Percentiles rank a stretch among this genome's conserved stretches.
These are phyloP conservation scores for Scrobipalpa costella DNA, from an alignment of 2,888 invertebrate genomes.

Conservation along the genomic window DNA sequence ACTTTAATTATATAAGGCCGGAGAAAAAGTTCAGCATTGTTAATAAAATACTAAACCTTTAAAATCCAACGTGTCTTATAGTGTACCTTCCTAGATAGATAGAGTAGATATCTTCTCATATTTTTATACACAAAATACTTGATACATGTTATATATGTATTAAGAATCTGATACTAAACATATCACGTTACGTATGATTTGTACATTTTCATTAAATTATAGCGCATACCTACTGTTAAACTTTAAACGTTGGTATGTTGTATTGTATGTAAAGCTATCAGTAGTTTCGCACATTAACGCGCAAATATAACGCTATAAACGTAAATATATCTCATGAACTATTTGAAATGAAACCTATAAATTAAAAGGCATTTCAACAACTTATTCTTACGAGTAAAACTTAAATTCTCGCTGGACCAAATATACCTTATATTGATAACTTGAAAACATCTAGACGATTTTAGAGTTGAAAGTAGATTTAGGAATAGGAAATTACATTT, in stretches of 20 bases:
- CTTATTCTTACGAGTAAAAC: not conserved
- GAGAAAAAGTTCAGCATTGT: slow-evolving; percentile 77
- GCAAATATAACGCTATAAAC: slow-evolving; percentile 14
- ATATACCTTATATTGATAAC: slow-evolving; percentile 19
- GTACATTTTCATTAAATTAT: slow-evolving; percentile 29
- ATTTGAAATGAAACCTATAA: not conserved
- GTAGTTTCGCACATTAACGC: not conserved
- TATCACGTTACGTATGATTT: slow-evolving; percentile 46
- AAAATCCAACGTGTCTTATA: slow-evolving; percentile 72
- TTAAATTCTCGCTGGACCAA: slow-evolving; percentile 34
- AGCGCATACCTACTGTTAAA: not conserved
- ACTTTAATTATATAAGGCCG: slow-evolving; percentile 60
- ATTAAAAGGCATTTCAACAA: not conserved
- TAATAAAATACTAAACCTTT: slow-evolving; percentile 48
- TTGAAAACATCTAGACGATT: slow-evolving; percentile 5
- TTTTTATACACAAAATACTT: slow-evolving; percentile 41
- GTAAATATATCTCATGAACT: not conserved
- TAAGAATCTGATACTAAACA: slow-evolving; percentile 47
- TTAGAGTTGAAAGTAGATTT: slow-evolving; percentile 7
- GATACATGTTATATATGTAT: slow-evolving; percentile 59
- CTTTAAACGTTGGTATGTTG: not conserved
- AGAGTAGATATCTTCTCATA: slow-evolving; percentile 51
- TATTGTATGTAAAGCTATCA: not conserved
- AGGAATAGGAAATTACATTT: not conserved
- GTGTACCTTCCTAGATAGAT: slow-evolving; percentile 73